Conservation (phyloP, 2,888 invertebrate species). For the Diaprepes abbreviatus region DNA sequence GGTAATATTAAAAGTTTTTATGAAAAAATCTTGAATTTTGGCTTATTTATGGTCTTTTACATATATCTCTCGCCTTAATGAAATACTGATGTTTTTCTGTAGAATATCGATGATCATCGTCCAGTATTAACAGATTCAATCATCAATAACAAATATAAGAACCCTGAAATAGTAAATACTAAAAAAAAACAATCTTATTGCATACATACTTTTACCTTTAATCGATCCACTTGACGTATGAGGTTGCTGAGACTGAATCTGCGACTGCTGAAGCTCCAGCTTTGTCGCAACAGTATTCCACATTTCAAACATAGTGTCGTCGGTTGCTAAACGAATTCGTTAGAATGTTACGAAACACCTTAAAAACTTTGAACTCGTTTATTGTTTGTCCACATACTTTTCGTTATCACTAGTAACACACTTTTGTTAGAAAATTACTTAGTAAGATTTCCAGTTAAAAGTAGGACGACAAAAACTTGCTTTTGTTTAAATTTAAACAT, state of each 20-base stretch:
- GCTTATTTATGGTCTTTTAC: too few species aligned
- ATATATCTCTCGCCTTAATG: too few species aligned
- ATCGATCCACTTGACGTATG: conserved; percentile 87
- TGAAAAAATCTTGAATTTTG: too few species aligned
- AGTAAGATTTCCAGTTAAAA: conserved; percentile 6
- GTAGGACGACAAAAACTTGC: background rate
- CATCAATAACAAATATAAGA: too few species aligned
- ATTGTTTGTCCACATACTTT: conserved; percentile 35
- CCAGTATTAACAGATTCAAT: too few species aligned
- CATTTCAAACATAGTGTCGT: conserved; percentile 82
- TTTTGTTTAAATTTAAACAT: background rate
- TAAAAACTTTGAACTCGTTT: conserved; percentile 20
- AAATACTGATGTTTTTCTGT: too few species aligned
- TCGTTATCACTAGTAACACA: conserved; percentile 20
- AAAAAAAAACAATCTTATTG: conserved; percentile 14
- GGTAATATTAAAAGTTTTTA: too few species aligned
- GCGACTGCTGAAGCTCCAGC: conserved; percentile 78
- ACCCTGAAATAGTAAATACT: too few species aligned
- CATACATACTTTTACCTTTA: conserved; percentile 74
- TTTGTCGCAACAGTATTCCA: conserved; percentile 85
- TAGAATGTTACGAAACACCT: conserved; percentile 6
- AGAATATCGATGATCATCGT: too few species aligned
- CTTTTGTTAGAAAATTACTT: conserved; percentile 9
- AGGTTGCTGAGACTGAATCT: conserved; percentile 77
- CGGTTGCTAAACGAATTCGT: conserved; percentile 2